Percentiles rank a stretch among this genome's conserved stretches.
phyloP scores from a whole-genome alignment of 1,140 invertebrate genomes.

The Euura lappo region DNA sequence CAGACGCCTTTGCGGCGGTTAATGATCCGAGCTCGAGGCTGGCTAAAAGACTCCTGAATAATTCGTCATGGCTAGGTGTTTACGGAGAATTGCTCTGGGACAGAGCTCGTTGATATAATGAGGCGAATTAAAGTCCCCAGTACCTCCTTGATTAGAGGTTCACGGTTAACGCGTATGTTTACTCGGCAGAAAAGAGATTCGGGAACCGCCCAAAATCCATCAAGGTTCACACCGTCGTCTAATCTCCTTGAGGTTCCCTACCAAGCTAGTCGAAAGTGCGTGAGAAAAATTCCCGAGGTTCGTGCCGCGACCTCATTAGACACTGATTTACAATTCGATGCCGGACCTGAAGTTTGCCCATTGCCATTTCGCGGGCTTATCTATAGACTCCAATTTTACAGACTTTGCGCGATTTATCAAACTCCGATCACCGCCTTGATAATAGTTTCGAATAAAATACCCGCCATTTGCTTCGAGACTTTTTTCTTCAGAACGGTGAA shows the following conservation, averaged over 20 bases:
- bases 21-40: not conserved
- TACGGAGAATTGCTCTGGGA: conserved; percentile 4
- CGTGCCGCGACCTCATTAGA: conserved; percentile 5
- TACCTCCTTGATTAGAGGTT: conserved; percentile 33
- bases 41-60: conserved; percentile 3
- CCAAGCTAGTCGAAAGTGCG: conserved; percentile 5
- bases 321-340: not conserved
- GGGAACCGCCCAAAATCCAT: conserved; percentile 31
- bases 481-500: too few relatives aligned
- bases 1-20: not conserved
- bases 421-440: too few relatives aligned
- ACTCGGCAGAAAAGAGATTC: not conserved
- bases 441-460: too few relatives aligned
- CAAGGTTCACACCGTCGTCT: conserved; percentile 13
- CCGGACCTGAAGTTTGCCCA: not conserved
- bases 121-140: conserved; percentile 32
- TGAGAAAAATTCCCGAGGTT: conserved; percentile 21
- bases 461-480: too few relatives aligned
- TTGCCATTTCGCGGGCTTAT: not conserved
- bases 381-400: not conserved
- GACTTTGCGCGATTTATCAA: not conserved
- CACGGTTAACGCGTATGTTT: conserved; percentile 15
- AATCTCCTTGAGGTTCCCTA: not conserved
- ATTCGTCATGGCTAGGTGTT: not conserved
- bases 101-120: conserved; percentile 7